Evolutionary conservation across 2,888 invertebrate genomes (phyloP).

Genomic region (Geophilus truncorum): DNA sequence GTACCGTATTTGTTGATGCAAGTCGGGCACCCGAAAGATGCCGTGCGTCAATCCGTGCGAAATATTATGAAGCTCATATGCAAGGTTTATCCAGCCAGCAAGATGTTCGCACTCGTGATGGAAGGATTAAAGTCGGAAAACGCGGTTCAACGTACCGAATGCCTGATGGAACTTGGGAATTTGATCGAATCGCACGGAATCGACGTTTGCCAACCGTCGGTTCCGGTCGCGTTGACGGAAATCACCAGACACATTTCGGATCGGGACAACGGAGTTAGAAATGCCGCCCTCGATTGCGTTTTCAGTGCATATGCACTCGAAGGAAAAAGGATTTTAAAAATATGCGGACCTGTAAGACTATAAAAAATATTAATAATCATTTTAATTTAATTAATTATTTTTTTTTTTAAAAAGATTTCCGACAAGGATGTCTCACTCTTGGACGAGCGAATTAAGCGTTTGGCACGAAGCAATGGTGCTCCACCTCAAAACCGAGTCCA

Average conservation of each 20-base stretch:
- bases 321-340: constrained; percentile 85
- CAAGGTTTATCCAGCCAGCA: constrained; percentile 78
- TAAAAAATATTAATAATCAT: not conserved
- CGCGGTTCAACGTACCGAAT: constrained; percentile 91
- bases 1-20: constrained; percentile 91
- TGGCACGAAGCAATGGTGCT: constrained; percentile 56
- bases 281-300: constrained; percentile 90
- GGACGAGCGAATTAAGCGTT: constrained; percentile 92
- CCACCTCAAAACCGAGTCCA: constrained; percentile 51
- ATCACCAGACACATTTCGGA: constrained; percentile 93
- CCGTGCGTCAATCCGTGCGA: constrained; percentile 83
- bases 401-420: constrained; percentile 64
- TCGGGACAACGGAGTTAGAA: constrained; percentile 90
- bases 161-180: constrained; percentile 82
- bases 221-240: constrained; percentile 74
- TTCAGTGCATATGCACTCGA: constrained; percentile 84
- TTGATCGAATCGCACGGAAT: constrained; percentile 81
- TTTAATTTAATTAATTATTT: not conserved
- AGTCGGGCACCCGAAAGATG: constrained; percentile 93
- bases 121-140: constrained; percentile 96
- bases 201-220: constrained; percentile 72
- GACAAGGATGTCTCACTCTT: constrained; percentile 92
- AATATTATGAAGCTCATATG: constrained; percentile 77
- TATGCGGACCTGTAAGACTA: constrained; percentile 71
- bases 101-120: constrained; percentile 83